Conservation (phyloP, 1,140 invertebrate genomes). For the Oncopodura yosiiana region DNA sequence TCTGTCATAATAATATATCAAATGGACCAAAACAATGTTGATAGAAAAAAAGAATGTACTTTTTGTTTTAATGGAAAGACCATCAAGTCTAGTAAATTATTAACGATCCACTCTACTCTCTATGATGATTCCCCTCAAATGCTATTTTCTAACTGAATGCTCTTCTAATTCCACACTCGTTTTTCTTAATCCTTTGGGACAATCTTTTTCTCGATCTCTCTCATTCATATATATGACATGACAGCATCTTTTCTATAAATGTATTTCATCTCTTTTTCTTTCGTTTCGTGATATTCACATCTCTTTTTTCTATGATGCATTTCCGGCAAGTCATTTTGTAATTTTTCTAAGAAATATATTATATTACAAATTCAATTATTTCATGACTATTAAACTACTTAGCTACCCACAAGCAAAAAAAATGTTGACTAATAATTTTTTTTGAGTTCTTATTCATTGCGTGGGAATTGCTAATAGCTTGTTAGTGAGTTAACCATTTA, state of each 20-base stretch:
- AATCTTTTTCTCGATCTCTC: conserved; percentile 16
- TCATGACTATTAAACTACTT: background rate
- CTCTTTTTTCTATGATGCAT: background rate
- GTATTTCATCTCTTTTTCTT: too few relatives aligned
- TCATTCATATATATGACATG: too few relatives aligned
- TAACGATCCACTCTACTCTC: conserved; percentile 33
- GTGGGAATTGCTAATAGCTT: too few relatives aligned
- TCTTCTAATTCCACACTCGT: conserved; percentile 19
- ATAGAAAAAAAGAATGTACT: background rate
- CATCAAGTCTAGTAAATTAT: conserved; percentile 34
- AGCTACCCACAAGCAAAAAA: background rate
- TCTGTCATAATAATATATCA: background rate
- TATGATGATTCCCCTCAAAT: conserved; percentile 1
- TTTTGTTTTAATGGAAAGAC: conserved; percentile 32
- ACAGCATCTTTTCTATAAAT: too few relatives aligned
- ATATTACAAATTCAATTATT: background rate
- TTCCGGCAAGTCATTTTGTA: background rate
- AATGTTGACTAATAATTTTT: background rate
- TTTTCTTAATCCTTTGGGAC: conserved; percentile 25
- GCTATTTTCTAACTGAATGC: conserved; percentile 31
- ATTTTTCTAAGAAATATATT: background rate
- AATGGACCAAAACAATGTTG: background rate
- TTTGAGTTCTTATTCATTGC: background rate
- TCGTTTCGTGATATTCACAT: too few relatives aligned
- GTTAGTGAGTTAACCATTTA: too few relatives aligned